Percentiles rank a stretch among this genome's conserved stretches.
These are phyloP conservation scores for Cyclura pinguis DNA, from an alignment of 2,797 vertebrate species.

Conservation along the genomic window DNA sequence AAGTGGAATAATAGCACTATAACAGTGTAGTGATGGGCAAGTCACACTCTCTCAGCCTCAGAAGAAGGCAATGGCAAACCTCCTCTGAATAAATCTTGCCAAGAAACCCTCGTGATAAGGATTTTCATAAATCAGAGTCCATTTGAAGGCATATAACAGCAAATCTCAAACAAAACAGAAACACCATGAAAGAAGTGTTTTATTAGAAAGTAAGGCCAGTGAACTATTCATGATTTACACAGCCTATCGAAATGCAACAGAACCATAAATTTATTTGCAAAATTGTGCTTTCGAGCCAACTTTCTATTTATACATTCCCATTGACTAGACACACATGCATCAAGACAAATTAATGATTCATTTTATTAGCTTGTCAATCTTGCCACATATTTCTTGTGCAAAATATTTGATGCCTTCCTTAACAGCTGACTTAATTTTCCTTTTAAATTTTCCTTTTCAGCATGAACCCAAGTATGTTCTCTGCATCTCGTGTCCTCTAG, in stretches of 20 bases:
- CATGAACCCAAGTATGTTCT: slow-evolving; percentile 32
- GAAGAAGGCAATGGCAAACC: no score
- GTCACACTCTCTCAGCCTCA: no score
- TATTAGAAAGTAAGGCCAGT: slow-evolving; percentile 4
- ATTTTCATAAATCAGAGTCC: no score
- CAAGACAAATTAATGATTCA: slow-evolving; percentile 35
- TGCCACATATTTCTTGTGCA: slow-evolving; percentile 23
- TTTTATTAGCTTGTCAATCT: slow-evolving; percentile 16
- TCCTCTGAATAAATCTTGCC: no score
- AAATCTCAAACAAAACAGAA: not conserved
- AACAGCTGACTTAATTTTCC: not conserved
- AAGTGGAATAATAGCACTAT: no score
- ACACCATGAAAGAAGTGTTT: not conserved
- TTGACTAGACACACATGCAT: slow-evolving; percentile 23
- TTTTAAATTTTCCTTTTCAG: not conserved
- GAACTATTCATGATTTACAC: not conserved
- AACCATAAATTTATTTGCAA: slow-evolving; percentile 37
- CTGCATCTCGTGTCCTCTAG: slow-evolving; percentile 42
- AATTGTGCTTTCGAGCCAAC: not conserved
- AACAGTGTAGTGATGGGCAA: no score
- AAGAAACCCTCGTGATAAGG: no score
- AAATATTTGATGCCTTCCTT: not conserved
- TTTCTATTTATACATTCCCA: slow-evolving; percentile 20
- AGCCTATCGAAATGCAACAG: not conserved
- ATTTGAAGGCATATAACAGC: not conserved